Evolutionary conservation across 2,888 invertebrate genomes (phyloP), one percentile per base, ranked within the genome.

Genomic region (Lasioglossum pauxillum): DNA sequence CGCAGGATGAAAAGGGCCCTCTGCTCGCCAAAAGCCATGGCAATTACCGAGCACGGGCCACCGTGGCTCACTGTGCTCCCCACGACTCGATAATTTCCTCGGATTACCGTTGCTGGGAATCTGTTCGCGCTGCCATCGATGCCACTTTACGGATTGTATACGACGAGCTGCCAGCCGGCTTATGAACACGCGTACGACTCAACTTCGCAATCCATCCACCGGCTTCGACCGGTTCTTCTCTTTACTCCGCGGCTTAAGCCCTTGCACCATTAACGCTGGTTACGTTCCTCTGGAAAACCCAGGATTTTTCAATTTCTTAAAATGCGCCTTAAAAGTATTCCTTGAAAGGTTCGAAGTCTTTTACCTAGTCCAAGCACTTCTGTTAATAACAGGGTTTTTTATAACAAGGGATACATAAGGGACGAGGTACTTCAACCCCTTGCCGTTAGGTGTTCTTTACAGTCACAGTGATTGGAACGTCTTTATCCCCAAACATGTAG

Each of bases 1-100:
- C 72, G 88, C 83, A 82, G 84, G 84, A 89, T 89, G 84, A 92
- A 91, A 90, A 79, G 91, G 84, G 86, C 73, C 27, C 49, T 41
- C 38, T 14, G 12, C 81, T 81, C 41, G 77, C 76, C 84, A 78
- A 90, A 88, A 81, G 76, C 77, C 91, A 84, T 57, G 76, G 46
- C 85, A 89, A 91, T 90, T 87, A 85, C 84, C 46, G 64, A 53
- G 38, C 72, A 77, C 73, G 49, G 79, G 84, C 82, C 85, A 80
- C 81, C 78, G 83, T 82, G 31, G 16, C 16, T 27, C 69, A 12
- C 57, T 16, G 60, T 69, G n/a, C 31, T 23, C 27, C 79, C 5
- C 57, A 19, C 46, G 31, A 31, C 38, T 35, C 75, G 80, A 80
- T 74, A 53, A 41, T 80, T 75, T 72, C 78, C 53, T 14, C 35